These are phyloP conservation scores for Ameiurus melas DNA, from an alignment of 2,113 vertebrate genomes.

Conservation along the genomic window DNA sequence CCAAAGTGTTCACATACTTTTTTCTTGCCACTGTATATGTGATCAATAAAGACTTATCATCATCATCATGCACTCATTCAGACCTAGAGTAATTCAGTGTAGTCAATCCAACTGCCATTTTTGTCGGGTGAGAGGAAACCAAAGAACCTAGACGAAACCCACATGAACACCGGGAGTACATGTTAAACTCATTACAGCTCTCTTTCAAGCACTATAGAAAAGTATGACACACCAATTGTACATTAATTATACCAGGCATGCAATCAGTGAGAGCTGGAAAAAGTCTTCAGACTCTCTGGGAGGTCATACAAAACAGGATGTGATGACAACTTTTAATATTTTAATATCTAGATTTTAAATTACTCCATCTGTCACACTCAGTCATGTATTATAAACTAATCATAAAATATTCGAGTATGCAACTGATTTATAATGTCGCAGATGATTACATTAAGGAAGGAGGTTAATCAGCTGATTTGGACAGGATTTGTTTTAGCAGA, in stretches of 20 bases:
- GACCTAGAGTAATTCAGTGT: neutral
- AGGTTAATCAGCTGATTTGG: conserved; percentile 59
- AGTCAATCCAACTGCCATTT: neutral
- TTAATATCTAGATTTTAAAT: conserved; percentile 30
- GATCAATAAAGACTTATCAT: no score
- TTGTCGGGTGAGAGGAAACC: neutral
- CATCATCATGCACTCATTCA: neutral
- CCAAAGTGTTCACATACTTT: no score
- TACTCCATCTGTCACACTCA: conserved; percentile 5
- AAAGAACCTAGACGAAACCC: neutral
- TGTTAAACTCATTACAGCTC: neutral
- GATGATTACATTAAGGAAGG: conserved; percentile 36
- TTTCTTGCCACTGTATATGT: no score
- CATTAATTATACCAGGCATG: neutral
- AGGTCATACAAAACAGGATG: conserved; percentile 31
- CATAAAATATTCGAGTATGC: conserved; percentile 47
- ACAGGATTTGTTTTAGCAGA: conserved; percentile 52
- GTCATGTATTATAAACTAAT: conserved; percentile 62
- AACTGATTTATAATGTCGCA: conserved; percentile 50
- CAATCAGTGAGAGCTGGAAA: neutral
- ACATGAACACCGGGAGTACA: neutral
- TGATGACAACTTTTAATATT: conserved; percentile 11
- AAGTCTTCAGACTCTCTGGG: conserved; percentile 1
- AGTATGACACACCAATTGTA: no score
- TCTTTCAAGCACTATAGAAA: neutral